These are phyloP conservation scores for Drosophila lowei DNA, from an alignment of 1,140 invertebrate genomes.

Conservation along the genomic window DNA sequence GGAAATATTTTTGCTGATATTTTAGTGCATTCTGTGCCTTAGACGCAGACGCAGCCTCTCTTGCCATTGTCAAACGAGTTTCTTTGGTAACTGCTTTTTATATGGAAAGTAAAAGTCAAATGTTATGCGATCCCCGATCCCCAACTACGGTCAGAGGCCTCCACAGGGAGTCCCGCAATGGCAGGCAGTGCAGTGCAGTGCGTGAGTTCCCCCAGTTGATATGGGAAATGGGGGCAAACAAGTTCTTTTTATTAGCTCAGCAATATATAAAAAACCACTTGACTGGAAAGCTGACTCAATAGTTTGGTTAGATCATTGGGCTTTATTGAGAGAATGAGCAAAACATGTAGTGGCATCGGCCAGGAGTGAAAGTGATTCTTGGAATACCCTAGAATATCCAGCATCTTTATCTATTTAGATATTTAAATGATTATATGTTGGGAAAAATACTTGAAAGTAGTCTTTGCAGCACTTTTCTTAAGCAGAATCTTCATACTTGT, in stretches of 20 bases:
- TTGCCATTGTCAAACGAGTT: conserved; percentile 58
- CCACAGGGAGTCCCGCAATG: neutral
- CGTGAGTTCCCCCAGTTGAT: conserved; percentile 13
- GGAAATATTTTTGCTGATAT: conserved; percentile 58
- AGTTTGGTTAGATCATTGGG: conserved; percentile 25
- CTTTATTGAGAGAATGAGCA: too few relatives aligned
- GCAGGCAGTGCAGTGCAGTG: conserved; percentile 35
- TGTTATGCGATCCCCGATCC: conserved; percentile 42
- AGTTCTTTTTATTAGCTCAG: conserved; percentile 41
- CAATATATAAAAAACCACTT: conserved; percentile 12
- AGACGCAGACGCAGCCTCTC: conserved; percentile 25
- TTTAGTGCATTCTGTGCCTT: conserved; percentile 25
- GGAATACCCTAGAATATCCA: too few relatives aligned
- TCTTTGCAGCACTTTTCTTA: too few relatives aligned
- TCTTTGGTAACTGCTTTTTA: conserved; percentile 35
- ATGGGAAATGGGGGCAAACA: conserved; percentile 32
- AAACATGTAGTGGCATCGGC: too few relatives aligned
- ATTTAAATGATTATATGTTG: too few relatives aligned
- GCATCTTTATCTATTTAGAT: too few relatives aligned
- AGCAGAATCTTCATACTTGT: too few relatives aligned
- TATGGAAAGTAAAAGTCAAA: conserved; percentile 69
- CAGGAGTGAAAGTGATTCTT: too few relatives aligned
- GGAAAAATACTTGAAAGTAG: too few relatives aligned
- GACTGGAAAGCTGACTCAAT: conserved; percentile 22
- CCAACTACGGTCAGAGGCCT: conserved; percentile 46